These are phyloP conservation scores for Neoscelio sp. DNA, from an alignment of 2,888 invertebrate species.

Conservation along the genomic window DNA sequence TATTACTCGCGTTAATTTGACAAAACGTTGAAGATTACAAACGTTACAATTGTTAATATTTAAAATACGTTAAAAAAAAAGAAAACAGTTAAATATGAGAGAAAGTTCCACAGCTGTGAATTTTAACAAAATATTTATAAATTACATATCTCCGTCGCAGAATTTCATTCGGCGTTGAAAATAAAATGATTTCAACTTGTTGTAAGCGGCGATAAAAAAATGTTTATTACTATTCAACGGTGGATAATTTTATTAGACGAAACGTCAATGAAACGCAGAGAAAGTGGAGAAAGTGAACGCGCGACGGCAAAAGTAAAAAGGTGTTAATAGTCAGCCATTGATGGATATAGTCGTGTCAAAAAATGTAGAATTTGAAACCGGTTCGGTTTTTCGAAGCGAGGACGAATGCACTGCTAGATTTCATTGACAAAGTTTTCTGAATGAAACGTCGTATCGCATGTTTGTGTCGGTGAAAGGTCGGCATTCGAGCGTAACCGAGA, in stretches of 20 bases:
- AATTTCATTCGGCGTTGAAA: too few species aligned
- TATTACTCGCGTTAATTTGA: too few species aligned
- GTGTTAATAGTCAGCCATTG: conserved; percentile 56
- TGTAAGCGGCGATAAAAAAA: too few species aligned
- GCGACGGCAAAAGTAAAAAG: conserved; percentile 36
- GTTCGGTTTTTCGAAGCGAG: conserved; percentile 67
- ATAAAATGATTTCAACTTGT: too few species aligned
- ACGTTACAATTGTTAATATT: too few species aligned
- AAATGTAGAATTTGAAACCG: conserved; percentile 67
- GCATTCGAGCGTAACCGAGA: conserved; percentile 65
- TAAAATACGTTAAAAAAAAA: too few species aligned
- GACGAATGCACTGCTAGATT: conserved; percentile 57
- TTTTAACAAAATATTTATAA: too few species aligned
- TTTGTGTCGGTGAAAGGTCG: conserved; percentile 63
- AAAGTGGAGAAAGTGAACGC: conserved; percentile 59
- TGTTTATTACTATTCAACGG: background rate
- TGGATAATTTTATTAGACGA: conserved; percentile 21
- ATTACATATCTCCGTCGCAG: too few species aligned
- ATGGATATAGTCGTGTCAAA: conserved; percentile 53
- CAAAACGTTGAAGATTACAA: too few species aligned
- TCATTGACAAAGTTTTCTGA: conserved; percentile 68
- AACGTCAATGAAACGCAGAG: conserved; percentile 67
- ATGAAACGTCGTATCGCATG: conserved; percentile 62
- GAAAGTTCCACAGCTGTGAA: too few species aligned
- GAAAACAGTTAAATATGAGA: too few species aligned